These are phyloP conservation scores for Thaleichthys pacificus DNA, from an alignment of 2,797 vertebrate species.

Conservation along the genomic window DNA sequence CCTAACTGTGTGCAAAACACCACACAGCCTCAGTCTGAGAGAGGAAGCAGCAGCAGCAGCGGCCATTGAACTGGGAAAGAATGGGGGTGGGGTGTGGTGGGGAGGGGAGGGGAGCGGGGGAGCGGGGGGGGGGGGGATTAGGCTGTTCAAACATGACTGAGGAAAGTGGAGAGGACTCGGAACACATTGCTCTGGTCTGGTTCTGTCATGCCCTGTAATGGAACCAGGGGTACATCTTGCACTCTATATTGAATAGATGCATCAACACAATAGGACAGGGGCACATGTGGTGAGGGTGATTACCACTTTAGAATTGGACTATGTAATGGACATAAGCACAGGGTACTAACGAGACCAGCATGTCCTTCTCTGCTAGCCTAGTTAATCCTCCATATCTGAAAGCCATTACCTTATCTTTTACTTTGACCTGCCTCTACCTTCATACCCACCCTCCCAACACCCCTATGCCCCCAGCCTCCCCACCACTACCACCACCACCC, in stretches of 20 bases:
- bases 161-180: not conserved
- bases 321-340: not conserved
- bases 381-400: not conserved
- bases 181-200: not conserved
- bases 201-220: too few relatives aligned
- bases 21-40: conserved; percentile 52
- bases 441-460: too few relatives aligned
- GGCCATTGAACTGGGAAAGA: conserved; percentile 59
- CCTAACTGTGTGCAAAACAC: conserved; percentile 71
- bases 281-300: not conserved
- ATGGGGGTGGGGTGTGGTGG: not conserved
- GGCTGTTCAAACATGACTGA: conserved; percentile 60
- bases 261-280: too few relatives aligned
- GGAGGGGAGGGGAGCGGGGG: conserved; percentile 19
- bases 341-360: not conserved
- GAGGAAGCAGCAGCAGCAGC: conserved; percentile 56
- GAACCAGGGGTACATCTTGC: too few relatives aligned
- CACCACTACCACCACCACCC: too few relatives aligned
- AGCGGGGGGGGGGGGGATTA: conserved; percentile 53
- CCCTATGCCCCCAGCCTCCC: too few relatives aligned
- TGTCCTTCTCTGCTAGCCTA: not conserved
- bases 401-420: too few relatives aligned
- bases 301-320: not conserved
- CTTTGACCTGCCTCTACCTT: too few relatives aligned
- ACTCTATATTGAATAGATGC: too few relatives aligned